Evolutionary conservation across 30 jellyfish, hydroid and myxozoan species (phyloP).

Genomic region (Clytia hemisphaerica): DNA sequence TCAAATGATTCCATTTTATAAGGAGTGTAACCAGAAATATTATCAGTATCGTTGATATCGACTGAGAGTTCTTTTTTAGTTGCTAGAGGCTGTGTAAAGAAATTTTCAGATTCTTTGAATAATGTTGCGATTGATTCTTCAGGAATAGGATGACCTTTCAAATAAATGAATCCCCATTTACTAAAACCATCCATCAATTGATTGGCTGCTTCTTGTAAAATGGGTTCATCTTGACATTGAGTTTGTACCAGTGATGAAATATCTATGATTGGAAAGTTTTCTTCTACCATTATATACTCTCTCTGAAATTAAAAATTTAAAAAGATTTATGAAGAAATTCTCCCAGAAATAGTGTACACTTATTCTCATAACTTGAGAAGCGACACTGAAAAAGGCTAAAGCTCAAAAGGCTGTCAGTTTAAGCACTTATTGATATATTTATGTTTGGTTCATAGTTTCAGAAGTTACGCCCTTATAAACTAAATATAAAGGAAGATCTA

Average conservation of each 20-base stretch:
- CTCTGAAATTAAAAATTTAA: too few relatives aligned
- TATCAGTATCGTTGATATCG: neutral
- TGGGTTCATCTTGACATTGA: neutral
- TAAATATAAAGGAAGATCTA: too few relatives aligned
- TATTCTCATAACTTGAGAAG: too few relatives aligned
- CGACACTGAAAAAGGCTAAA: too few relatives aligned
- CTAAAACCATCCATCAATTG: neutral
- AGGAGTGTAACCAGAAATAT: constrained; percentile 4
- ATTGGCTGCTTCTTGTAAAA: neutral
- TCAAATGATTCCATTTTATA: constrained; percentile 2
- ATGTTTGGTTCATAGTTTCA: too few relatives aligned
- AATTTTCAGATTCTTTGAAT: neutral
- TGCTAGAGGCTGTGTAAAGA: neutral
- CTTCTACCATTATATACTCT: too few relatives aligned
- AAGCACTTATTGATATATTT: too few relatives aligned
- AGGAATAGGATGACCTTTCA: neutral
- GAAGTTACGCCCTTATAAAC: too few relatives aligned
- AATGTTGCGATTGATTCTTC: neutral
- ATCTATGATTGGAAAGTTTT: constrained; percentile 11
- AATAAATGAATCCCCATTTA: constrained; percentile 10
- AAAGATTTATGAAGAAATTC: too few relatives aligned
- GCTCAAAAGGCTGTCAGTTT: too few relatives aligned
- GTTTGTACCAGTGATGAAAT: neutral
- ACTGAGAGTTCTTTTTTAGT: neutral
- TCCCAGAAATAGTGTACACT: too few relatives aligned